Percentiles rank a stretch among this genome's conserved stretches.
phyloP scores from a whole-genome alignment of 37 sponge, comb jelly and placozoan species.

The Halisarca cf. caerulea region DNA sequence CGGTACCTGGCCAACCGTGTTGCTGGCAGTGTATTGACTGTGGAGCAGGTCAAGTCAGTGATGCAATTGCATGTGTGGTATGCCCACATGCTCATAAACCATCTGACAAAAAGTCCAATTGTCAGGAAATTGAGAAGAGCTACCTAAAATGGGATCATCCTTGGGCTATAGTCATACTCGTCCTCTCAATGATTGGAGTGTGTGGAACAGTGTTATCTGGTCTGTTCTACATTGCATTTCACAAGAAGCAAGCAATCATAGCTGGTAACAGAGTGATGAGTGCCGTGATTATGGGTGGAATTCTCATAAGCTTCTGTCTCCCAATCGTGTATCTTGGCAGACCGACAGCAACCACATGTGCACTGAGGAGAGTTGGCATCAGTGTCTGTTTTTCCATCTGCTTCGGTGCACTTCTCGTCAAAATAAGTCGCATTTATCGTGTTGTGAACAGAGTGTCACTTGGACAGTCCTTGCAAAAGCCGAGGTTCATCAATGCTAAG shows the following conservation, averaged over 20 bases:
- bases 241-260: conserved; percentile 22
- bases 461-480: background rate
- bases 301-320: background rate
- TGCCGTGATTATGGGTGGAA: conserved; percentile 4
- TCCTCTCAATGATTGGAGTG: conserved; percentile 12
- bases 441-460: background rate
- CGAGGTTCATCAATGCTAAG: conserved; percentile 5
- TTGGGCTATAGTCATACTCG: background rate
- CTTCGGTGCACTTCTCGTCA: conserved; percentile 45
- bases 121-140: background rate
- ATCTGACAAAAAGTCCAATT: background rate
- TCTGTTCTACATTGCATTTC: background rate
- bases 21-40: background rate
- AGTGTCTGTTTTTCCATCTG: conserved; percentile 21
- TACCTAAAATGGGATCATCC: conserved; percentile 2
- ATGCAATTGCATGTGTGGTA: background rate
- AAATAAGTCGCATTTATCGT: conserved; percentile 39
- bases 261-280: conserved; percentile 24
- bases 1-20: background rate
- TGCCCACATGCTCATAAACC: background rate
- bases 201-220: background rate
- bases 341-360: conserved; percentile 24
- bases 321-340: background rate
- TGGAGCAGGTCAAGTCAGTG: background rate
- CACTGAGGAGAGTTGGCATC: background rate